Evolutionary conservation across 2,888 invertebrate species (phyloP).

Genomic region (Alloplasta piceator): DNA sequence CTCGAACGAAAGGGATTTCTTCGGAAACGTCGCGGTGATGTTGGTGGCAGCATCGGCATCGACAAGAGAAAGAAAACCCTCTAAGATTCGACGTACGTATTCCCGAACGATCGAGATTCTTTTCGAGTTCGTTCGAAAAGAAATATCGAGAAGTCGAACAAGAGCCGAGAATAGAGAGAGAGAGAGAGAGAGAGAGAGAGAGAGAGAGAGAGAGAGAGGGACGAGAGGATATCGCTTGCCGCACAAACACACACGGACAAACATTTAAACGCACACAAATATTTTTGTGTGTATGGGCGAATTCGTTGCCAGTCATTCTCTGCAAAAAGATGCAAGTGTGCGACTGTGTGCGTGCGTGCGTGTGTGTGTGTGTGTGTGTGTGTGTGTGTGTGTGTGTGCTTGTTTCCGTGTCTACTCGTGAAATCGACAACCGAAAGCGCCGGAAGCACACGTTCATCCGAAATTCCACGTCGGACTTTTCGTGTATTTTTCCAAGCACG

Average conservation of each 20-base stretch:
- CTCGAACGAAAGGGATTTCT: slow-evolving; percentile 35
- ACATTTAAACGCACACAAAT: too few species aligned
- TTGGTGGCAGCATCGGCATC: neutral
- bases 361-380: neutral
- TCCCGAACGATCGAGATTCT: slow-evolving; percentile 47
- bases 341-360: neutral
- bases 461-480: slow-evolving; percentile 44
- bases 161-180: slow-evolving; percentile 9
- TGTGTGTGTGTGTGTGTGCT: too few species aligned
- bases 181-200: neutral
- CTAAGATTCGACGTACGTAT: slow-evolving; percentile 47
- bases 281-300: neutral
- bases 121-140: slow-evolving; percentile 31
- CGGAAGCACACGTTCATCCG: slow-evolving; percentile 34
- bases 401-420: neutral
- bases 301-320: neutral
- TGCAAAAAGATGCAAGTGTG: neutral
- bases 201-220: neutral
- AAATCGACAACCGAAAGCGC: slow-evolving; percentile 43
- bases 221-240: slow-evolving; percentile 12
- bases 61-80: neutral
- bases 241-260: neutral
- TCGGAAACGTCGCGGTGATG: slow-evolving; percentile 17
- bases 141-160: slow-evolving; percentile 40
- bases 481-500: slow-evolving; percentile 8